Percentiles rank a stretch among this genome's conserved stretches.
Evolutionary conservation across 2,888 invertebrate species (phyloP).

Genomic region (Cantharis nigra): DNA sequence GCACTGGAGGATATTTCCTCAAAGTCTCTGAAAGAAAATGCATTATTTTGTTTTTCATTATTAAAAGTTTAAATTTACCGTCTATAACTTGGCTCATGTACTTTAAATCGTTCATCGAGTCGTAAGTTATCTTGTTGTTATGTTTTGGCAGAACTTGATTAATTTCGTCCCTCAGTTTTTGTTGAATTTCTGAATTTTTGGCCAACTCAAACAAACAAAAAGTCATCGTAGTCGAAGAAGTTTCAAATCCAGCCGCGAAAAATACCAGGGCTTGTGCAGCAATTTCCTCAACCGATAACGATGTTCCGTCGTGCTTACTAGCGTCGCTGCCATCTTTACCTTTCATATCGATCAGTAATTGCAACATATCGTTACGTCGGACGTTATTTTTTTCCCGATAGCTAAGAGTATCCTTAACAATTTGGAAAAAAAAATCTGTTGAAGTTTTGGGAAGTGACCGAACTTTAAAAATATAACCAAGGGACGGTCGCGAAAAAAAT

Average conservation of each 20-base stretch:
- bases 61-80: conserved; percentile 35
- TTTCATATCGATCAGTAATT: conserved; percentile 58
- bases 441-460: conserved; percentile 35
- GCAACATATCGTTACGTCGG: conserved; percentile 60
- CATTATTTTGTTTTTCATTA: neutral
- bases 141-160: conserved; percentile 47
- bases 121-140: conserved; percentile 55
- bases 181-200: conserved; percentile 55
- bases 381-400: conserved; percentile 54
- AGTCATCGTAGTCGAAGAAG: conserved; percentile 52
- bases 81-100: conserved; percentile 57
- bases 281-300: conserved; percentile 23
- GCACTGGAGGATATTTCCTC: conserved; percentile 27
- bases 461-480: conserved; percentile 35
- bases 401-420: conserved; percentile 31
- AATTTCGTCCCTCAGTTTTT: conserved; percentile 54
- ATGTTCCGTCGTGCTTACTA: neutral
- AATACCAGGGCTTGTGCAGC: conserved; percentile 43
- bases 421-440: conserved; percentile 54
- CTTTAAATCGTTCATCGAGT: conserved; percentile 56
- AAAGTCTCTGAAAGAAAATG: conserved; percentile 19
- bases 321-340: conserved; percentile 27
- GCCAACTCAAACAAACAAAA: conserved; percentile 60
- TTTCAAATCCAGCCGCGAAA: conserved; percentile 51
- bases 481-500: conserved; percentile 25